phyloP scores from a whole-genome alignment of 2,888 invertebrate species.

The Hypomecis punctinalis region DNA sequence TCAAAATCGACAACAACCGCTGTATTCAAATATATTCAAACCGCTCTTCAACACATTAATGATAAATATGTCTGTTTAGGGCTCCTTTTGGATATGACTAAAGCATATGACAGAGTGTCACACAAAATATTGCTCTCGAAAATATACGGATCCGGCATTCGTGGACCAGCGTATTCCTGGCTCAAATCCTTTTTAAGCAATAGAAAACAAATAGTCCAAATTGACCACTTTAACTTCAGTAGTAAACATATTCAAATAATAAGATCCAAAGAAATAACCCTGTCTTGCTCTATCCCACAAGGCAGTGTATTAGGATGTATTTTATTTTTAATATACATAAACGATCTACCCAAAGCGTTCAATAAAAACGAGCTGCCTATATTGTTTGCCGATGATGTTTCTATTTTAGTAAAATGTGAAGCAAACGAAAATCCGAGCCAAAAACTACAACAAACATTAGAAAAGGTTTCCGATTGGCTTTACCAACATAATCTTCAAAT shows the following conservation, averaged over 20 bases:
- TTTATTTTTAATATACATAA: too few relatives aligned
- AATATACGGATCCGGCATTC: constrained; percentile 33
- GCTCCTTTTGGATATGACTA: constrained; percentile 42
- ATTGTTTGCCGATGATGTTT: too few relatives aligned
- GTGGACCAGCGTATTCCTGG: constrained; percentile 33
- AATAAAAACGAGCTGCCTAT: too few relatives aligned
- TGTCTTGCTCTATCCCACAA: too few relatives aligned
- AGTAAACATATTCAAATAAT: too few relatives aligned
- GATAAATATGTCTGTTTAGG: constrained; percentile 35
- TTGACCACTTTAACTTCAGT: constrained; percentile 13
- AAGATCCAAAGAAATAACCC: too few relatives aligned
- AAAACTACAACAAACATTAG: too few relatives aligned
- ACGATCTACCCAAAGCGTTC: too few relatives aligned
- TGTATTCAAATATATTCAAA: constrained; percentile 22
- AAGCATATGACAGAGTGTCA: constrained; percentile 41
- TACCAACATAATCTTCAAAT: too few relatives aligned
- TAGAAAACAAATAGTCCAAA: constrained; percentile 31
- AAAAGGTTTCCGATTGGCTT: not conserved
- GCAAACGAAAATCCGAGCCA: too few relatives aligned
- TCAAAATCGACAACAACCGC: constrained; percentile 22
- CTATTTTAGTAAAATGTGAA: too few relatives aligned
- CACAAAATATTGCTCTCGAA: constrained; percentile 33
- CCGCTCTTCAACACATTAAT: constrained; percentile 27
- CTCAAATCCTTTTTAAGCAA: constrained; percentile 33
- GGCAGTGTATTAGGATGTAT: too few relatives aligned